Conservation (phyloP, 2,888 invertebrate species). For the Ophraella communa region DNA sequence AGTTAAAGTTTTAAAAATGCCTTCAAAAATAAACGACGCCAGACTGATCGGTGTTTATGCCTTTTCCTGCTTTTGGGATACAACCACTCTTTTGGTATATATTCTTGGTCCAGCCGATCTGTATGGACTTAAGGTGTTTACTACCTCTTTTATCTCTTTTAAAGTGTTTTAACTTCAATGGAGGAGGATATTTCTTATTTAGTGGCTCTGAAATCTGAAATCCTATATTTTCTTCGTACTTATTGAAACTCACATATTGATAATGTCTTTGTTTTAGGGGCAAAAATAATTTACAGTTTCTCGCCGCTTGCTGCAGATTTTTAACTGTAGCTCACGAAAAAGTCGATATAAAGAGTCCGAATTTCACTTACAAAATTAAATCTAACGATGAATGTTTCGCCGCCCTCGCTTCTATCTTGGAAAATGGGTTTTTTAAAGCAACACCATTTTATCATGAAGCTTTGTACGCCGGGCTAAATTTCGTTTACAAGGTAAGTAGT, state of each 20-base stretch:
- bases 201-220: too few species aligned
- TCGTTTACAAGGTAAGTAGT: constrained; percentile 64
- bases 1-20: too few species aligned
- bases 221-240: too few species aligned
- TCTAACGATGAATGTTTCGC: constrained; percentile 65
- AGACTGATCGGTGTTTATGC: too few species aligned
- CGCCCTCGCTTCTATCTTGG: constrained; percentile 61
- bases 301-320: constrained; percentile 66
- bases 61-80: too few species aligned
- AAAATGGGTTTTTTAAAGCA: constrained; percentile 59
- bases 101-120: too few species aligned
- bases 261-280: constrained; percentile 50
- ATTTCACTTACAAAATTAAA: constrained; percentile 55
- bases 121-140: too few species aligned
- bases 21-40: too few species aligned
- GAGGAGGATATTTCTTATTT: too few species aligned
- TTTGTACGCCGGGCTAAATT: constrained; percentile 65
- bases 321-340: constrained; percentile 62
- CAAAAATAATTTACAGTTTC: constrained; percentile 63
- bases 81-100: too few species aligned
- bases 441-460: constrained; percentile 65
- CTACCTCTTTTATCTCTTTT: too few species aligned
- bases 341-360: constrained; percentile 51
- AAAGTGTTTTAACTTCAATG: too few species aligned
- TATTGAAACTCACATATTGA: background rate